phyloP scores from a whole-genome alignment of 2,888 invertebrate species.

The Acanthosepion esculentum region DNA sequence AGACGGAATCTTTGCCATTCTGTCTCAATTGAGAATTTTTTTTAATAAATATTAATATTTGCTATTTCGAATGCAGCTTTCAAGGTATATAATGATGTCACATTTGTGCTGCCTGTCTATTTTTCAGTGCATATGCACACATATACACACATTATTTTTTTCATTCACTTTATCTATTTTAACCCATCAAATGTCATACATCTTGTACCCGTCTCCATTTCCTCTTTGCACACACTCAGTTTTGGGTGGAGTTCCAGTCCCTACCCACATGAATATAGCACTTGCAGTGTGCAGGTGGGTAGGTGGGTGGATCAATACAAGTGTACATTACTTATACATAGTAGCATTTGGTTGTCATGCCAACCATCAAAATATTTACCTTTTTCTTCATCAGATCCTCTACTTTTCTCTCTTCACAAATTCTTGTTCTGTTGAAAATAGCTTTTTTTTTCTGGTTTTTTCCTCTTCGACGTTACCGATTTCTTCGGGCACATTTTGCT shows the following conservation, averaged over 20 bases:
- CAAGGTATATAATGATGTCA: too few species aligned
- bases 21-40: too few species aligned
- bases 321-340: conserved; percentile 16
- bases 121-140: too few species aligned
- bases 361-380: conserved; percentile 33
- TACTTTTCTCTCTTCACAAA: not conserved
- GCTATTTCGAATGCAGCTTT: too few species aligned
- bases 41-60: too few species aligned
- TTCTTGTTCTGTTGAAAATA: not conserved
- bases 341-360: not conserved
- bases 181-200: not conserved
- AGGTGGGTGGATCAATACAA: not conserved
- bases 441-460: not conserved
- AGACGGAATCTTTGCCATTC: too few species aligned
- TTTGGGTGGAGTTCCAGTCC: not conserved
- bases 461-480: not conserved
- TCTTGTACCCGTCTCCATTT: not conserved
- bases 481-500: not conserved
- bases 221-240: not conserved
- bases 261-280: not conserved
- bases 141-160: not conserved
- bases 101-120: too few species aligned
- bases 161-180: not conserved
- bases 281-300: not conserved
- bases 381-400: not conserved